A percentile compares a stretch with the other conserved stretches of the same genome.
Evolutionary conservation across 2,888 invertebrate species (phyloP).

Genomic region (Patella caerulea): DNA sequence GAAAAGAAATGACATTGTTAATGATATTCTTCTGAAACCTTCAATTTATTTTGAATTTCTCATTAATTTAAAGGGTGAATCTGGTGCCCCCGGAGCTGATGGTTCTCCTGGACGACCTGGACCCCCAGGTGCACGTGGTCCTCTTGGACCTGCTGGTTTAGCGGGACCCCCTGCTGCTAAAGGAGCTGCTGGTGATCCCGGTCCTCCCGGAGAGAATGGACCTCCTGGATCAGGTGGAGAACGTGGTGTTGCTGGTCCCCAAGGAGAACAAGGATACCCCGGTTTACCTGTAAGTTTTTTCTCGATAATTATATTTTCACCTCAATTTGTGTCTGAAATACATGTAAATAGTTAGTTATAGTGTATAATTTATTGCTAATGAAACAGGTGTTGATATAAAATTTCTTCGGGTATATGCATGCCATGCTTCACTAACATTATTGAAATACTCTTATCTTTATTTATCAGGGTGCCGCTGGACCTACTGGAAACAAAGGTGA

Average conservation of each 20-base stretch:
- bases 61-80: constrained; percentile 77
- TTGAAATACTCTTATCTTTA: constrained; percentile 5
- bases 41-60: neutral
- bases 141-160: constrained; percentile 45
- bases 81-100: constrained; percentile 65
- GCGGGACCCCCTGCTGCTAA: constrained; percentile 52
- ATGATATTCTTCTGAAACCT: too few species aligned
- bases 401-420: too few species aligned
- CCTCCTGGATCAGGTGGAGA: constrained; percentile 49
- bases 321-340: too few species aligned
- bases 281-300: constrained; percentile 48
- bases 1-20: neutral
- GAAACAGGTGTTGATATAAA: too few species aligned
- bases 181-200: constrained; percentile 49
- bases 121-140: constrained; percentile 59
- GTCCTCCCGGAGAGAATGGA: constrained; percentile 51
- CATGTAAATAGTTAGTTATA: too few species aligned
- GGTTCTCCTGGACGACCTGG: constrained; percentile 57
- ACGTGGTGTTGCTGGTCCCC: constrained; percentile 49
- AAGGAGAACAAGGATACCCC: constrained; percentile 68
- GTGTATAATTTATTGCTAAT: too few species aligned
- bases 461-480: constrained; percentile 49
- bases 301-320: too few species aligned
- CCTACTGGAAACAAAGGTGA: constrained; percentile 51
- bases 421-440: neutral